Conservation (phyloP, 1,140 invertebrate genomes). For the Danaus melanippus region DNA sequence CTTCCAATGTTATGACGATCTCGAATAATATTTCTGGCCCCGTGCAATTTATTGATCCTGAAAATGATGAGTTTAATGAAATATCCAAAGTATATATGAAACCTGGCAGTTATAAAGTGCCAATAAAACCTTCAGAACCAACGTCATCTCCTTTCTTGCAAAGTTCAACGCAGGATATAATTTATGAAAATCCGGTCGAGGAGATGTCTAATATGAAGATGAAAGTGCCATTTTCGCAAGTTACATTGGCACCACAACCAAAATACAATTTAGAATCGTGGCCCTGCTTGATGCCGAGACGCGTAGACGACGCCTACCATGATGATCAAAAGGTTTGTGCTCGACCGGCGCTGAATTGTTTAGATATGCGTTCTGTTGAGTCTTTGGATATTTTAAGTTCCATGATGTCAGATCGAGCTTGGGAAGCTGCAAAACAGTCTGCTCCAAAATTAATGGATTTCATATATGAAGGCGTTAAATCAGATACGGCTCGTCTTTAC, state of each 20-base stretch:
- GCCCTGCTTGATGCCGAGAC: slow-evolving; percentile 53
- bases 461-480: slow-evolving; percentile 59
- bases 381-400: slow-evolving; percentile 50
- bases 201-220: slow-evolving; percentile 40
- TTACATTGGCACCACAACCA: slow-evolving; percentile 58
- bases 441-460: slow-evolving; percentile 66
- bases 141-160: slow-evolving; percentile 36
- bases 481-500: slow-evolving; percentile 57
- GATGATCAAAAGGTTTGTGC: slow-evolving; percentile 42
- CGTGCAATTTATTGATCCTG: slow-evolving; percentile 64
- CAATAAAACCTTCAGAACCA: slow-evolving; percentile 60
- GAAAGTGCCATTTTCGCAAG: slow-evolving; percentile 42
- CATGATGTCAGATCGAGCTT: slow-evolving; percentile 61
- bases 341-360: slow-evolving; percentile 28
- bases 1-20: slow-evolving; percentile 57
- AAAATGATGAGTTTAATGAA: slow-evolving; percentile 69
- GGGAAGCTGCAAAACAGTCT: slow-evolving; percentile 69
- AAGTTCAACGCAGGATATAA: slow-evolving; percentile 35
- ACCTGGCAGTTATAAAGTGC: slow-evolving; percentile 69
- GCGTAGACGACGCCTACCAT: slow-evolving; percentile 41
- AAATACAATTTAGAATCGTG: slow-evolving; percentile 63
- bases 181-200: slow-evolving; percentile 38
- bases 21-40: slow-evolving; percentile 66
- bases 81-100: slow-evolving; percentile 70
- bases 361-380: slow-evolving; percentile 43